Evolutionary conservation across 1,140 invertebrate species (phyloP).

Genomic region (Gyrodactylus bullatarudis): DNA sequence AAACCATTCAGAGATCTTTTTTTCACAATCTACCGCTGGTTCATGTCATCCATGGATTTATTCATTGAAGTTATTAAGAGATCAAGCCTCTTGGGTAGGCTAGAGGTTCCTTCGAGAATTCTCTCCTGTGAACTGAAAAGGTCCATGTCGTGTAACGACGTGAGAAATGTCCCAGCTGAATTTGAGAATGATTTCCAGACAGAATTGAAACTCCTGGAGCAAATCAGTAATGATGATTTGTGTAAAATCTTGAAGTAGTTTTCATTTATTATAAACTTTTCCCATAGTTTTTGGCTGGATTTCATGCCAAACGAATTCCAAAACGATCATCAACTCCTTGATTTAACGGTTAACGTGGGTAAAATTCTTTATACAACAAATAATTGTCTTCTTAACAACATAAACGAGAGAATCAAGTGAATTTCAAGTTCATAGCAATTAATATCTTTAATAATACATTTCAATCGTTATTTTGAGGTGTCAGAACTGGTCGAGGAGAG

Average conservation of each 20-base stretch:
- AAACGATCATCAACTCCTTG: neutral
- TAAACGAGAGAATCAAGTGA: neutral
- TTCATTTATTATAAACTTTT: no score
- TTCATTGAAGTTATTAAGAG: neutral
- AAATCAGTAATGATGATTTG: neutral
- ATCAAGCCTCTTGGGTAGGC: neutral
- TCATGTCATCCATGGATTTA: neutral
- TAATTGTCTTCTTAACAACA: neutral
- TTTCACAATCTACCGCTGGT: neutral
- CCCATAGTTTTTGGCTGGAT: neutral
- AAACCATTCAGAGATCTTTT: neutral
- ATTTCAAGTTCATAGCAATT: no score
- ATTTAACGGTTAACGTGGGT: neutral
- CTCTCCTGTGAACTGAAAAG: neutral
- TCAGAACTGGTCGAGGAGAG: no score
- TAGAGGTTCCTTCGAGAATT: neutral
- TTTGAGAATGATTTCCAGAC: neutral
- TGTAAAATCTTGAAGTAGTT: neutral
- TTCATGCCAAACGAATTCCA: neutral
- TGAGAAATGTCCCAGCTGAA: neutral
- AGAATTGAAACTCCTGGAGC: neutral
- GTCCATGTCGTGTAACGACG: neutral
- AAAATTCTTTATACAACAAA: neutral
- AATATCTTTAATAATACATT: no score
- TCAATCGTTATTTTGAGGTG: no score